Evolutionary conservation across 2,888 invertebrate species (phyloP), one percentile per base, ranked within the genome.

Genomic region (Ophion ellenae): DNA sequence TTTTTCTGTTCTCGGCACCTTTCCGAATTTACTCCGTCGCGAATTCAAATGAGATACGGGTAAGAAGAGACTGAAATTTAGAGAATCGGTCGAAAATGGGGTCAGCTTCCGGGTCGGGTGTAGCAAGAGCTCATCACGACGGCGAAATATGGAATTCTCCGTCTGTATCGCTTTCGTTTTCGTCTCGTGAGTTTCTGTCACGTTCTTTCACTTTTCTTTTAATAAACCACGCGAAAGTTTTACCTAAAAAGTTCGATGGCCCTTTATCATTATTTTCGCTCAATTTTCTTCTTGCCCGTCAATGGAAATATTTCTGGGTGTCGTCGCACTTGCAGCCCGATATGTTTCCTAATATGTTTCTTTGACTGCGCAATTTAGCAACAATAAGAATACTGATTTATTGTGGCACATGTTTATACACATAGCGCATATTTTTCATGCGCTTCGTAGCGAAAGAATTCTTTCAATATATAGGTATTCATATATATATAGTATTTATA

Each of bases 81-180:
- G 36, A 24, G 59, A 17, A 71, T 9, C 45, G 36, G 20, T 3
- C 4, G 77, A 74, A 64, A 83, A 86, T 74, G 61, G 83, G 83
- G 86, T 86, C 83, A 86, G 81, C 83, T 86, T 86, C 86, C 83
- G 86, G 86, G 83, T 83, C 77, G 81, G 47, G 83, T 78, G 73
- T 83, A 83, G 69, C 66, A 57, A 77, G 86, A 70, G 81, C 81
- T 86, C 86, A 86, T 86, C 86, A 83, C 86, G 83, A 57, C 78
- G 57, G 70, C 45, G 32, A 70, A 70, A 63, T 77, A 20, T 74
- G 9, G 36, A 32, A 32, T 32, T 57, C 24, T 61, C 66, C 28
- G 20, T 67, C 53, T 20, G 45, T 61, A 47, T 80, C 70, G 75
- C 78, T 71, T 69, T 78, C 76, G 61, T 64, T 79, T 76, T 74